phyloP scores from a whole-genome alignment of 1,140 invertebrate genomes.

The Drosophila ercepeae region DNA sequence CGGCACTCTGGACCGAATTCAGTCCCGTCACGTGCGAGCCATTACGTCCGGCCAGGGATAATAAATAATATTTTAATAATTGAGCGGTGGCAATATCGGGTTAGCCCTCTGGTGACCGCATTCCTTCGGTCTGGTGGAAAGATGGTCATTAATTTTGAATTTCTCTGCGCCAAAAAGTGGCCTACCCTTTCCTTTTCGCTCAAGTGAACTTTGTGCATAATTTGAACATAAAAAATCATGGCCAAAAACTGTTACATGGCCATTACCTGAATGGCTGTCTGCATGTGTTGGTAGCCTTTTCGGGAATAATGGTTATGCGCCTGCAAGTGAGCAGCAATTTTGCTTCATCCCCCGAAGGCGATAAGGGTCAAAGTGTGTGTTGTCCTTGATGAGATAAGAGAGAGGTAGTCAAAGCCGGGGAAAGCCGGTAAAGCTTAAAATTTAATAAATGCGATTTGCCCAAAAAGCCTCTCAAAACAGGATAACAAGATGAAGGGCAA shows the following conservation, averaged over 20 bases:
- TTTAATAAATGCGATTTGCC: slow-evolving; percentile 31
- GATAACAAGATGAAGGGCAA: slow-evolving; percentile 4
- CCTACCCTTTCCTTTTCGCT: background rate
- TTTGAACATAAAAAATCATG: slow-evolving; percentile 73
- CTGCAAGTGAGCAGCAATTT: background rate
- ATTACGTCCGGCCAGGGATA: slow-evolving; percentile 49
- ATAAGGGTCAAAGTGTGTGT: slow-evolving; percentile 16
- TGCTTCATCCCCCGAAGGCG: background rate
- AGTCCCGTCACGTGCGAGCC: slow-evolving; percentile 57
- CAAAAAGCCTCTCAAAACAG: background rate
- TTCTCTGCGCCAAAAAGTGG: slow-evolving; percentile 28
- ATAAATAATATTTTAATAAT: slow-evolving; percentile 79
- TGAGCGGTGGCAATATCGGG: slow-evolving; percentile 18
- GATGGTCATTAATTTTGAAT: slow-evolving; percentile 68
- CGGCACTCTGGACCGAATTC: background rate
- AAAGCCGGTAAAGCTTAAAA: background rate
- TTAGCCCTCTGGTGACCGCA: slow-evolving; percentile 1
- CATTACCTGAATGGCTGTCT: slow-evolving; percentile 60
- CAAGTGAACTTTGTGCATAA: slow-evolving; percentile 65
- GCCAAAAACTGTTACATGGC: slow-evolving; percentile 55
- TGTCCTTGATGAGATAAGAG: background rate
- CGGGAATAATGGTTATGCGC: slow-evolving; percentile 31
- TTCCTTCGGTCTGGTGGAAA: background rate
- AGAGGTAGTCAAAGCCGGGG: background rate
- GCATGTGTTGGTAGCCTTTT: slow-evolving; percentile 7